These are phyloP conservation scores for Heliconius cydno DNA, from an alignment of 2,888 invertebrate genomes.

Conservation along the genomic window DNA sequence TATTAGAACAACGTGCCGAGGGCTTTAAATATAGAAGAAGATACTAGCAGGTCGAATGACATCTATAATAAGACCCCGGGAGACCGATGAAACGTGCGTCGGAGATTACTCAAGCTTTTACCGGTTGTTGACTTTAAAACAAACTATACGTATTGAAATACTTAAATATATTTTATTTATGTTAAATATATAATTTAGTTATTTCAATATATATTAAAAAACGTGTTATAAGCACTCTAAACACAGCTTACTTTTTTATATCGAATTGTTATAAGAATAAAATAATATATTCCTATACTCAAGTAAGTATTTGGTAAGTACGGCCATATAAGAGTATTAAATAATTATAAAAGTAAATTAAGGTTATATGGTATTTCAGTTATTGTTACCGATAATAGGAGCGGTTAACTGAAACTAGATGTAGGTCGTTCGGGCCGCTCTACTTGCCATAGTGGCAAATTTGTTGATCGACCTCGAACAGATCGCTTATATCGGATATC, in stretches of 20 bases:
- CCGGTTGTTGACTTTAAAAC: conserved; percentile 76
- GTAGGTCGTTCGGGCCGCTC: conserved; percentile 80
- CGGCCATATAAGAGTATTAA: neutral
- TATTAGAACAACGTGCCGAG: conserved; percentile 56
- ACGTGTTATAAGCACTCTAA: neutral
- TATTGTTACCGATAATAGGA: conserved; percentile 77
- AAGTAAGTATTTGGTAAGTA: neutral
- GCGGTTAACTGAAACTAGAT: conserved; percentile 72
- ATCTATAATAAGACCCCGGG: conserved; percentile 82
- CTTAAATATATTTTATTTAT: neutral
- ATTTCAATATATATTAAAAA: neutral
- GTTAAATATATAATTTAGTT: neutral
- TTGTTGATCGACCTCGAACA: conserved; percentile 77
- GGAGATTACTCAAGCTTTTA: conserved; percentile 76
- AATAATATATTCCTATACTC: neutral
- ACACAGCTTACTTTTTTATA: neutral
- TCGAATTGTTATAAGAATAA: neutral
- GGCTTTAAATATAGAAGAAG: conserved; percentile 80
- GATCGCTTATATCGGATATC: conserved; percentile 72
- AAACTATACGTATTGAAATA: conserved; percentile 34
- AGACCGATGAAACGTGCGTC: conserved; percentile 75
- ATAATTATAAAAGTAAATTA: conserved; percentile 29
- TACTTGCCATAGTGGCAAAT: conserved; percentile 79
- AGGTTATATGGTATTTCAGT: conserved; percentile 49
- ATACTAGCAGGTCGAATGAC: conserved; percentile 82